Evolutionary conservation across 1,140 invertebrate species (phyloP).

Genomic region (silkworm (Bombyx mori)): ASM3026992v2 NC_085131.1:6615501-6616000

Average conservation of each 20-base stretch:
- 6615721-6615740: slow-evolving; percentile 41
- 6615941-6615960: too few relatives aligned
- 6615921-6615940: too few relatives aligned
- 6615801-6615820: slow-evolving; percentile 23
- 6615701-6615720: slow-evolving; percentile 3
- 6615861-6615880: too few relatives aligned
- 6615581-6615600: slow-evolving; percentile 51
- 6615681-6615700: slow-evolving; percentile 10
- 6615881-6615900: too few relatives aligned
- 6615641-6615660: slow-evolving; percentile 44
- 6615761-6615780: slow-evolving; percentile 23
- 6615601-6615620: slow-evolving; percentile 43
- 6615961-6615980: too few relatives aligned
- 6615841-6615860: too few relatives aligned
- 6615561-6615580: slow-evolving; percentile 25
- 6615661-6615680: slow-evolving; percentile 42
- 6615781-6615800: slow-evolving; percentile 43
- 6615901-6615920: too few relatives aligned
- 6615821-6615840: background rate
- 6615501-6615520: too few relatives aligned
- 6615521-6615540: too few relatives aligned
- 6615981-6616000: too few relatives aligned
- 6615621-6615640: slow-evolving; percentile 60
- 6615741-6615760: slow-evolving; percentile 51
- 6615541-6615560: too few relatives aligned